Base-by-base conservation (phyloP, 2,113 vertebrate genomes). In the Sisor rabdophorus region DNA sequence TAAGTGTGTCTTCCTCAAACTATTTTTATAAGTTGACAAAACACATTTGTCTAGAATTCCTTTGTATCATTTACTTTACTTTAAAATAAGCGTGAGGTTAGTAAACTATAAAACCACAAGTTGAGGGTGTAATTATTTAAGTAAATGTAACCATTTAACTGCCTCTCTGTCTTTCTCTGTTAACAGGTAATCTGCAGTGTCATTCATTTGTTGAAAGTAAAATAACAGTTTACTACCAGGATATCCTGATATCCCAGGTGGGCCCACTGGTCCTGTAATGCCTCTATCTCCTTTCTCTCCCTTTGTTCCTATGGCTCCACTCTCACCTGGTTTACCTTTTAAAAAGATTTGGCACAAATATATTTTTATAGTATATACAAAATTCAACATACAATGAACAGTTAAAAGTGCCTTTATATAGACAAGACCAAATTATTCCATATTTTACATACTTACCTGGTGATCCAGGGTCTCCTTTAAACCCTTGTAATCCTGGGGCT, bases 361-460 rank as follows among this genome's bases (percentile, higher is more conserved):
- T 24, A 60, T 67, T 50, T 22, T 60, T n/a, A 47, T 28, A 48
- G 36, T 40, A 53, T 22, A 24, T 22, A 58, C 24, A 30, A 16
- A 70, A 4, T 70, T 2, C 30, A n/a, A 20, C 24, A 24, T 76
- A 26, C 32, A 68, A 36, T 52, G 61, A 58, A 26, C 44, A 54
- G 12, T 12, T 40, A 40, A 78, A 22, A 16, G 54, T 48, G 54
- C 30, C 28, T 11, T n/a, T 3, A 20, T 26, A 24, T 3, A 48
- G 2, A 36, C 2, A 19, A 26, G 20, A 3, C 10, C 12, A 80
- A 13, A n/a, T 36, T 52, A n/a, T 52, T 20, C 19, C 11, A 44
- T 75, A 30, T 67, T 40, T 20, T n/a, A 78, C 11, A 59, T 32
- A 61, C 77, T 48, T 26, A 82, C 80, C 80, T 65, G 40, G 50